Base-by-base conservation (phyloP, 2,113 vertebrate genomes). In the Synodontis membranacea region DNA sequence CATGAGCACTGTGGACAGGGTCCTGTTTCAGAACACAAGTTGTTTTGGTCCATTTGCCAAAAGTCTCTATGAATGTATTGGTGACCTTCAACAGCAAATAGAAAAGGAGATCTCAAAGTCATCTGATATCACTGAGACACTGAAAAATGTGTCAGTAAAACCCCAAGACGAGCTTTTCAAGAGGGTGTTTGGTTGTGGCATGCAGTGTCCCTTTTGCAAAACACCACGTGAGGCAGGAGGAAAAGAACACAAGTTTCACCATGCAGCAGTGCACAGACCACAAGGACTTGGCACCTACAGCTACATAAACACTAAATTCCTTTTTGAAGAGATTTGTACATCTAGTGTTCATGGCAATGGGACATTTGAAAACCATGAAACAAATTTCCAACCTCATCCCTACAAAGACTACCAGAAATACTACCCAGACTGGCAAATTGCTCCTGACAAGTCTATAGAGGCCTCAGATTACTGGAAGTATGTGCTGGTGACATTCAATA, bases 141-240 rank as follows among this genome's bases (percentile, higher is more conserved):
- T 90, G 34, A 70, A 10, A 2, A 52, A 15, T 52, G 82, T 88
- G 0, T 58, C 82, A 10, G 21, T 89, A 15, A 90, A 86, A 72
- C 89, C 91, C 8, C 89, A 90, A 21, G 31, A 88, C 2, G 83
- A 58, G 42, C 84, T 91, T 39, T 89, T 89, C 44, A 88, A 64
- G 12, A 83, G 81, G 60, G 88, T 93, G 31, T 91, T 93, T 86
- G 92, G 91, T 48, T 92, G 93, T 82, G 91, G 90, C 19, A 82
- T 90, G 39, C 68, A 50, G 60, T 92, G 90, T 82, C 93, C 90
- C 0, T 93, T 92, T 86, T 92, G 91, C 50, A 82, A 50, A 21
- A 89, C 88, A 14, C 91, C 91, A 8, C 92, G 93, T 84, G 92
- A 93, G 64, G 90, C 91, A 17, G 91, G 88, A 23, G 87, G 90